Base-by-base conservation (phyloP, 2,888 invertebrate genomes). In the Podotricha telesiphe region DNA sequence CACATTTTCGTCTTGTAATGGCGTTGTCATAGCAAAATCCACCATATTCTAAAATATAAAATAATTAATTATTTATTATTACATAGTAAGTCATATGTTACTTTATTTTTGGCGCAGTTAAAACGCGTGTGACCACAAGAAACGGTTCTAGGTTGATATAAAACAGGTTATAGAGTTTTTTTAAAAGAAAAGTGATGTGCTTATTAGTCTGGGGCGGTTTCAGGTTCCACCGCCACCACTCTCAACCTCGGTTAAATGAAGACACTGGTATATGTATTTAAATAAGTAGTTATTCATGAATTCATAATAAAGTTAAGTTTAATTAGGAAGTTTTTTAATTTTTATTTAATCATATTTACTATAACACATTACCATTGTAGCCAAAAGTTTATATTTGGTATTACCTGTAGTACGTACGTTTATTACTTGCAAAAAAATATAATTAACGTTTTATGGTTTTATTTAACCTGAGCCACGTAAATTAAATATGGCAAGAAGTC, bases 1-100 rank as follows among this genome's bases (percentile, higher is more conserved):
- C 48, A 96, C 95, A 77, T 94, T 94, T 74, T 96, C 96, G 80
- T 97, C 96, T 86, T 97, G 96, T 56, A 97, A 92, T 0, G 96
- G 96, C 4, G 96, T 96, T 71, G 94, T 94, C 82, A 96, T 94
- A 1, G 95, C 95, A 77, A 96, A 95, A 79, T 96, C 96, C 62
- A 96, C 95, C 94, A 97, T 94, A 74, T 94, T 94, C 96, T 96
- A 51, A 91, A 91, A 37, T 34, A 34, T 7, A 47, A 17, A 48
- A 37, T 15, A 0, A 19, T 48, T 8, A 22, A 22, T 28, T 22
- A n/a, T n/a, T n/a, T n/a, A 59, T 28, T 42, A 28, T 19, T 17
- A 20, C 15, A 0, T 56, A 56, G 6, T 19, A 48, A 17, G 6
- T 19, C 19, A 1, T 48, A 19, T 19, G 19, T 19, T 19, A 19